Conservation (phyloP, 2,113 vertebrate genomes). For the Hystrix brachyura region DNA sequence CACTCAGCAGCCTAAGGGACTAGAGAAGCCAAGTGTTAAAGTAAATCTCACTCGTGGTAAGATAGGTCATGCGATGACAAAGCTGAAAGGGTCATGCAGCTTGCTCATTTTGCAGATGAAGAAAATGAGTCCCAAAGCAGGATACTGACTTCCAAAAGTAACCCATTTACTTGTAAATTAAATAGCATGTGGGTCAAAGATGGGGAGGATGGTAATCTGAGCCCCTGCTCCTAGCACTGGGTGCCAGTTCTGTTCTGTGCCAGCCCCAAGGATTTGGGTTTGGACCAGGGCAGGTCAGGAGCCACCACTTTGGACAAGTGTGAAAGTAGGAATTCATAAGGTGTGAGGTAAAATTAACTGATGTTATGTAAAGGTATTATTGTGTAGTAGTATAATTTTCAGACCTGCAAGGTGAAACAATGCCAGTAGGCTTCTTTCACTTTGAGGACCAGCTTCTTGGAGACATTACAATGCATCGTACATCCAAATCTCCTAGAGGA, state of each 20-base stretch:
- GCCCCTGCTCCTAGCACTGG: not conserved
- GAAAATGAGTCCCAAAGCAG: conserved; percentile 56
- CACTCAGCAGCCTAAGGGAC: conserved; percentile 65
- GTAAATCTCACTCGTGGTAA: conserved; percentile 24
- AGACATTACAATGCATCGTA: not conserved
- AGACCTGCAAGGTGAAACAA: not conserved
- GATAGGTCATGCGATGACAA: conserved; percentile 9
- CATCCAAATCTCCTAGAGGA: not conserved
- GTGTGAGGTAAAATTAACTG: not conserved
- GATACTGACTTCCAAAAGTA: not conserved
- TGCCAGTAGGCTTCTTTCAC: not conserved
- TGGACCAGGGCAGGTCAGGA: not conserved
- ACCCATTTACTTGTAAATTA: not conserved
- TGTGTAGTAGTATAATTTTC: not conserved
- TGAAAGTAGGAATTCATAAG: not conserved
- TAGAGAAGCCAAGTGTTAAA: conserved; percentile 70
- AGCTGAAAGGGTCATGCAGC: not conserved
- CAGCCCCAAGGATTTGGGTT: not conserved
- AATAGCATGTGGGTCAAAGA: not conserved
- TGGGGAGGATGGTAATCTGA: not conserved
- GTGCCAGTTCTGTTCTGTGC: not conserved
- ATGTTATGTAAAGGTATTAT: not conserved
- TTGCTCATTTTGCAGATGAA: conserved; percentile 59
- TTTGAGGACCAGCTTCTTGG: not conserved
- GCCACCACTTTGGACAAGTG: not conserved